Evolutionary conservation across 2,888 invertebrate species (phyloP).

Genomic region (Drosophila quinaria): DNA sequence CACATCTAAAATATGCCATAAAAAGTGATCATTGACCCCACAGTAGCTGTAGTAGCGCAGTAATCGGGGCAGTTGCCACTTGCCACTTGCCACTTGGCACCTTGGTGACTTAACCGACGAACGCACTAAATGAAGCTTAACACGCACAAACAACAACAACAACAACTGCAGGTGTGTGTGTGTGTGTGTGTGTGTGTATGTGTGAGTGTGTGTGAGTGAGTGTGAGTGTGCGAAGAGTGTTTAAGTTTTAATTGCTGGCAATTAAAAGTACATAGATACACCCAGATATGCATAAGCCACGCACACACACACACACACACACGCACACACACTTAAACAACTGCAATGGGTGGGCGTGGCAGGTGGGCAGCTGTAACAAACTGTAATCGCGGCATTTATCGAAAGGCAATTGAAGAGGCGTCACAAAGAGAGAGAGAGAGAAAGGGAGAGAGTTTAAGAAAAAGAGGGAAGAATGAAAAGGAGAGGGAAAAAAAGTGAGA

Average conservation of each 20-base stretch:
- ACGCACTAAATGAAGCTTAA: constrained; percentile 76
- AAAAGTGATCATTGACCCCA: too few relatives aligned
- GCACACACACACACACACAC: constrained; percentile 15
- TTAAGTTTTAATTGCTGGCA: constrained; percentile 84
- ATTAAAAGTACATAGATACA: constrained; percentile 82
- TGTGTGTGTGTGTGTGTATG: constrained; percentile 44
- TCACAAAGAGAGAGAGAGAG: background rate
- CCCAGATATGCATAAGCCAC: constrained; percentile 63
- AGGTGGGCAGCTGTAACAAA: constrained; percentile 13
- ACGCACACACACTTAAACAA: constrained; percentile 1
- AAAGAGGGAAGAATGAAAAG: background rate
- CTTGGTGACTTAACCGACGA: constrained; percentile 69
- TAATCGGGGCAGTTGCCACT: background rate
- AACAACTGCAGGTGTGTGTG: constrained; percentile 31
- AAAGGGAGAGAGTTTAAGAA: too few relatives aligned
- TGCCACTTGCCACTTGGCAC: constrained; percentile 55
- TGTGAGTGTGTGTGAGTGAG: constrained; percentile 19
- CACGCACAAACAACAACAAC: constrained; percentile 64
- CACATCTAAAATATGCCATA: too few relatives aligned
- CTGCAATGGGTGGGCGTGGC: constrained; percentile 1
- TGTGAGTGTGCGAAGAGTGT: constrained; percentile 55
- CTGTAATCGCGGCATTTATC: constrained; percentile 9
- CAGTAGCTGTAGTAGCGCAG: too few relatives aligned
- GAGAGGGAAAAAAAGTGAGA: too few relatives aligned
- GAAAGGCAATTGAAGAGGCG: too few relatives aligned